Base-by-base conservation (phyloP, 2,888 invertebrate species). In the Clepsis dumicolana region DNA sequence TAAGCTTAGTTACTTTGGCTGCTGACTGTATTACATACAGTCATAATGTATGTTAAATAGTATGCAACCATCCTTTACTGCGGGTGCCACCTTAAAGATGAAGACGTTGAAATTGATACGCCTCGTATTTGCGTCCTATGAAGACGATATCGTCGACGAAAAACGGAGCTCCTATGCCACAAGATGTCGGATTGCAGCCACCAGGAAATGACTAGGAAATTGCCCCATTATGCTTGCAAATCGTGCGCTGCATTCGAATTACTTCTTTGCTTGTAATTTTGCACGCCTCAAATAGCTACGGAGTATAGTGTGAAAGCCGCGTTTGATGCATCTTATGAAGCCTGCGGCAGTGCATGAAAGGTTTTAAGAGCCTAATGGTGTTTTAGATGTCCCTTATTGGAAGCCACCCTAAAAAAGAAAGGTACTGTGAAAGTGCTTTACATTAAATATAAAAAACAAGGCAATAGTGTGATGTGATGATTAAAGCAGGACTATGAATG, bases 171-270 rank as follows among this genome's bases (percentile, higher is more conserved):
- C 52, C 71, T 74, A 75, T 75, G 79, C 88, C 90, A 79, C 91
- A 89, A 91, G 89, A 88, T 85, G 87, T 81, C 82, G 86, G 86
- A 86, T 87, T 85, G 88, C 89, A 88, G 85, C 85, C 81, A 80
- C 82, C 80, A 86, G 90, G 90, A 91, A 91, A 90, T 89, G 88
- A 89, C 86, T 81, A 83, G 91, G 90, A 91, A 91, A 91, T 91
- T 91, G 91, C 91, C 86, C 91, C 89, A 91, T 91, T 91, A 91
- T 83, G 88, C 87, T 88, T 87, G 86, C 85, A 85, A 88, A 87
- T 88, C 91, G 91, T 90, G 91, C 88, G 91, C 87, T 90, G 91
- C 91, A 89, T 91, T 87, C 83, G 83, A 88, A 91, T 88, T 88
- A 89, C 88, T 88, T 87, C 87, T 90, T 90, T 83, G 86, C 88